Evolutionary conservation across 2,888 invertebrate species (phyloP), one percentile per base, ranked within the genome.

Genomic region (Neuroscelio doddi): DNA sequence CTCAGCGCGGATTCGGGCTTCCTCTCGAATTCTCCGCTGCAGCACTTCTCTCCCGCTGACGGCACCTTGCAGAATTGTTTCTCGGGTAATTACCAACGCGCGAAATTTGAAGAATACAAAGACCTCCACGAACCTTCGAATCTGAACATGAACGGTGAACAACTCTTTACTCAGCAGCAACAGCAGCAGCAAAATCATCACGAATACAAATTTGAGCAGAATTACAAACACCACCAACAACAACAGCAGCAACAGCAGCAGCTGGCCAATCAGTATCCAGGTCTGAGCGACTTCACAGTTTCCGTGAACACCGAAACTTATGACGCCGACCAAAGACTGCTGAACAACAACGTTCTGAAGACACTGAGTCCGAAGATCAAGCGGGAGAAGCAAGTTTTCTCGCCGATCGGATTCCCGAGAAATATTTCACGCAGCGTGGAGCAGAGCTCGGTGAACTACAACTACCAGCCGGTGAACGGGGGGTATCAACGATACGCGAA

Each of bases 1-100:
- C 72, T 81, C 8, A 80, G 73, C 58, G 73, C 65, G 1, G 82
- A 84, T 64, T 78, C 82, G n/a, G 77, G 78, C 26, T 83, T 83
- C 53, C 61, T 80, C 15, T 78, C 80, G 2, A 82, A 80, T 44
- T 82, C 84, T 1, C 75, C 82, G 3, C 64, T 80, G 12, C 84
- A 83, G 52, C 82, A 82, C 55, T 83, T 80, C 41, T 83, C 83
- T 14, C 78, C 83, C 0, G 75, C 74, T n/a, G 82, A 83, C 12
- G 74, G 73, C 9, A 53, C 70, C 14, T 38, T 82, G 26, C 81
- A 82, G 27, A 79, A 79, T 63, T 80, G 76, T 56, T 77, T 77
- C 21, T 62, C 73, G 14, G 77, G 64, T 50, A 78, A 77, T 65
- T 73, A 78, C 46, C 75, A 76, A 17, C 77, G 79, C 9, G 58